Evolutionary conservation across 2,797 vertebrate species (phyloP).

Genomic region (Oreochromis mossambicus): DNA sequence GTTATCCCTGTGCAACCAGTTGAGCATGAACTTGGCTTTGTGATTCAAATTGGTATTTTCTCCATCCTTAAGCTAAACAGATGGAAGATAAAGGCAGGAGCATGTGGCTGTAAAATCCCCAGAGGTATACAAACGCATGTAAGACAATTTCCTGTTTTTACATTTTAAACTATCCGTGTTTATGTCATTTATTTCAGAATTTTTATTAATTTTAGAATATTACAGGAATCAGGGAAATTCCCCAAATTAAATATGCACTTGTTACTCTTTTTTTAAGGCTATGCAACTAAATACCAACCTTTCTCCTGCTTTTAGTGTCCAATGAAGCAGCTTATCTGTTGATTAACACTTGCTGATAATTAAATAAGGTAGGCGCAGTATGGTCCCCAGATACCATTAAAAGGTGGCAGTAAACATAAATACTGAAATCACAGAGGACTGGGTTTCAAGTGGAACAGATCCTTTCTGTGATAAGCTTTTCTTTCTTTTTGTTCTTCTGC

Average conservation of each 20-base stretch:
- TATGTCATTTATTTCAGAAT: not conserved
- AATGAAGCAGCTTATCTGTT: not conserved
- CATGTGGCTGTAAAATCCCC: slow-evolving; percentile 31
- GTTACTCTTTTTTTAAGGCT: not conserved
- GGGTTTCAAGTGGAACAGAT: not conserved
- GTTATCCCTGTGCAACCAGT: slow-evolving; percentile 51
- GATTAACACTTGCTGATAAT: not conserved
- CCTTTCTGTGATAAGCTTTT: not conserved
- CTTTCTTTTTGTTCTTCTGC: not conserved
- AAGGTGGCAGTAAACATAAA: not conserved
- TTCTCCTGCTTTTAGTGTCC: not conserved
- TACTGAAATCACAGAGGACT: not conserved
- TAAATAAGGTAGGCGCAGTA: not conserved
- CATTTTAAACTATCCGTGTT: not conserved
- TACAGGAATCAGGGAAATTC: not conserved
- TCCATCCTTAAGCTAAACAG: slow-evolving; percentile 58
- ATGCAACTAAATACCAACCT: not conserved
- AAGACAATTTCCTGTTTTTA: not conserved
- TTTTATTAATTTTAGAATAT: not conserved
- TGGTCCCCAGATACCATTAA: not conserved
- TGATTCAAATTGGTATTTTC: slow-evolving; percentile 64
- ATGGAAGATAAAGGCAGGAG: slow-evolving; percentile 55
- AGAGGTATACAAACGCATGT: not conserved
- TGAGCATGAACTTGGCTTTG: slow-evolving; percentile 59
- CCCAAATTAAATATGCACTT: not conserved